phyloP scores from a whole-genome alignment of 2,888 invertebrate genomes.

The Diarsia mendica region DNA sequence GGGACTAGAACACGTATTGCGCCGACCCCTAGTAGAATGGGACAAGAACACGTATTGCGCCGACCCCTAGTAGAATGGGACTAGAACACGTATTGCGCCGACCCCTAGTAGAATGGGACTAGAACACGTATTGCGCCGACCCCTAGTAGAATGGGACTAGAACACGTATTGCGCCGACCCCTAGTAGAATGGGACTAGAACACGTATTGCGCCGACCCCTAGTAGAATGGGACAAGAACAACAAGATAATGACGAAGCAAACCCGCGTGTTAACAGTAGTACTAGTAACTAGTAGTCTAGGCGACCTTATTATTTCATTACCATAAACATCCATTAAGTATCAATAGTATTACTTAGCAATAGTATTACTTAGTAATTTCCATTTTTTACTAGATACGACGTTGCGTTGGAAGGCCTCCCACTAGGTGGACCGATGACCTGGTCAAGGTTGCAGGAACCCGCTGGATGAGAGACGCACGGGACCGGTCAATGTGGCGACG shows the following conservation, averaged over 20 bases:
- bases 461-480: too few species aligned
- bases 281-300: background rate
- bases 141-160: background rate
- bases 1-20: background rate
- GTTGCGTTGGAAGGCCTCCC: too few species aligned
- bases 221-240: background rate
- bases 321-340: constrained; percentile 14
- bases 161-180: background rate
- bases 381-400: constrained; percentile 12
- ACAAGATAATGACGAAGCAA: background rate
- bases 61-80: background rate
- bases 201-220: background rate
- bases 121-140: background rate
- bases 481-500: too few species aligned
- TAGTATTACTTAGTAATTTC: constrained; percentile 18
- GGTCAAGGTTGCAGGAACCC: too few species aligned
- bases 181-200: background rate
- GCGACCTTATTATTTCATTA: constrained; percentile 12
- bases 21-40: background rate
- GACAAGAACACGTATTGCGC: background rate
- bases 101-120: background rate
- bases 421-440: too few species aligned
- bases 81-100: background rate
- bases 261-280: constrained; percentile 15
- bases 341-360: constrained; percentile 8